Base-by-base conservation (phyloP, 1,140 invertebrate species). In the Ladona fulva region DNA sequence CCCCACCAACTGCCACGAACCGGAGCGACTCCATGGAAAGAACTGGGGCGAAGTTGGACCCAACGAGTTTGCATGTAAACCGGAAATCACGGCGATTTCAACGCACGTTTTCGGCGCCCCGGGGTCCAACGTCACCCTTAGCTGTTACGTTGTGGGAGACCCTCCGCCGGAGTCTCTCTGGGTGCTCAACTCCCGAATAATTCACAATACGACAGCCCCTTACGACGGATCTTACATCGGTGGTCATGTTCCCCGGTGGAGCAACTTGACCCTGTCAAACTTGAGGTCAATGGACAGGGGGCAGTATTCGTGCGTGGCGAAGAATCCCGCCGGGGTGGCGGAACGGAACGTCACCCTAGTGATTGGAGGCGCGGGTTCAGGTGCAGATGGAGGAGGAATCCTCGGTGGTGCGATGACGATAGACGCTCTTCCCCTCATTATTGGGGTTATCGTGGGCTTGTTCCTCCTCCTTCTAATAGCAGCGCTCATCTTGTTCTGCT, bases 241-340 rank as follows among this genome's bases (percentile, higher is more conserved):
- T 19, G 86, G 82, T 24, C 83, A 86, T 79, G 88, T 88, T 78
- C 87, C 86, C 79, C 85, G 86, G 85, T 92, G 92, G 94, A 86
- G 92, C 79, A 92, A 96, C 85, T 84, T 95, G 42, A 94, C 93
- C 0, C 91, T 96, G 29, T 85, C 89, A 0, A 88, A 92, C 75
- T 89, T 93, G 0, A 87, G 87, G 10, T 86, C 86, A 22, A 89
- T 91, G 11, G 96, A 98, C 84, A 90, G 91, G 81, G 96, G 96
- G 0, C 91, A 94, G 76, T 98, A 97, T 83, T 88, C 90, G n/a
- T 98, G 96, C 81, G 88, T 92, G 8, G 95, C 94, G 0, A 92
- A 91, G 77, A 98, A 96, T 84, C 88, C 90, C 0, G 95, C 93
- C 0, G 96, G 96, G 0, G 89, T 91, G 11, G 92, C 92, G 52